Evolutionary conservation across 2,113 vertebrate genomes (phyloP).

Genomic region (Bucco capensis): DNA sequence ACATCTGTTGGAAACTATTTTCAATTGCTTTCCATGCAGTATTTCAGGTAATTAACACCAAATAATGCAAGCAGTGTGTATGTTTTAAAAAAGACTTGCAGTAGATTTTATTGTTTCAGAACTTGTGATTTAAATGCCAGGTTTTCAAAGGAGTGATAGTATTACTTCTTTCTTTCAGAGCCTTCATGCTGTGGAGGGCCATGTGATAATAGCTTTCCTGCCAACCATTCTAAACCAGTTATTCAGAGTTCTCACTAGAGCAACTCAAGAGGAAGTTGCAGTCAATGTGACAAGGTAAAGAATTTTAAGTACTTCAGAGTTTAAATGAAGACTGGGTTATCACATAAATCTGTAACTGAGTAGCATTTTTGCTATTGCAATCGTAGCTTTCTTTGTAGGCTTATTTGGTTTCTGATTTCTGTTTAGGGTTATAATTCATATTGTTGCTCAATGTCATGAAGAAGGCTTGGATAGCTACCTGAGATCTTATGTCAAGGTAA

Average conservation of each 20-base stretch:
- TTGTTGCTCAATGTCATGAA: constrained; percentile 97
- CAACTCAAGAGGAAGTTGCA: constrained; percentile 91
- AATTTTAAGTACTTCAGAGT: neutral
- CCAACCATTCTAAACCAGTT: constrained; percentile 95
- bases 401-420: constrained; percentile 48
- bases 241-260: constrained; percentile 91
- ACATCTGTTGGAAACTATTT: neutral
- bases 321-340: neutral
- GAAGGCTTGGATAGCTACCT: constrained; percentile 94
- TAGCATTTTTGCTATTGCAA: neutral
- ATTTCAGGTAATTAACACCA: neutral
- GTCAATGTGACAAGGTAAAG: constrained; percentile 94
- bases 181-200: constrained; percentile 95
- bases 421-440: constrained; percentile 94
- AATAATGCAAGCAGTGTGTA: neutral
- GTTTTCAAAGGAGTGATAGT: neutral
- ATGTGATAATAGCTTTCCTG: constrained; percentile 96
- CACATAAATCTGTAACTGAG: neutral
- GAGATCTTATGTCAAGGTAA: constrained; percentile 96
- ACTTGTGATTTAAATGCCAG: neutral
- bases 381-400: neutral
- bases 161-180: constrained; percentile 71
- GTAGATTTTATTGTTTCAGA: neutral
- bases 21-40: neutral
- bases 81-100: neutral